Percentiles rank a stretch among this genome's conserved stretches.
Conservation (phyloP, 2,797 vertebrate species). For the Syncerus caffer region DNA sequence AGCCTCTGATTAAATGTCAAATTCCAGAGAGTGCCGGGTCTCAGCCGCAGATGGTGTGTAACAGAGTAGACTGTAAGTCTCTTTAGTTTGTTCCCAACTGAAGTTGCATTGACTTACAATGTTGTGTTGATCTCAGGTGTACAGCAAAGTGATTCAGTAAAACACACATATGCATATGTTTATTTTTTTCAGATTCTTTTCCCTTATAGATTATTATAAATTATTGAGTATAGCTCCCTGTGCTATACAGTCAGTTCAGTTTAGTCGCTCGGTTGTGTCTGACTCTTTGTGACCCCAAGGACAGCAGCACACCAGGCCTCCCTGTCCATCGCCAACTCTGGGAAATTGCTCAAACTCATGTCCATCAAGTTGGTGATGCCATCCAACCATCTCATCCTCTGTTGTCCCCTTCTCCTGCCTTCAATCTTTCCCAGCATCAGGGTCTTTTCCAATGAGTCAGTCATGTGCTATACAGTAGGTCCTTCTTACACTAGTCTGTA, state of each 20-base stretch:
- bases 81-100: neutral
- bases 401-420: no score
- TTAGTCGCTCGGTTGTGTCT: neutral
- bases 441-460: no score
- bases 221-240: neutral
- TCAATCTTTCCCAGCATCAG: no score
- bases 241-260: neutral
- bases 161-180: accelerated
- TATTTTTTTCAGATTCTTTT: neutral
- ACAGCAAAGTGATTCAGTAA: neutral
- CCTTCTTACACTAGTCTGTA: neutral
- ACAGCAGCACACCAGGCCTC: no score
- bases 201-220: neutral
- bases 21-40: neutral
- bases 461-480: neutral
- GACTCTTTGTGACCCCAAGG: no score
- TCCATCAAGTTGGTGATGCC: no score
- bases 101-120: neutral
- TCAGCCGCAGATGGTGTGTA: neutral
- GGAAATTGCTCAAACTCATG: no score
- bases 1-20: neutral
- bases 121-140: neutral
- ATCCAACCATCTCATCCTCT: no score
- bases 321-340: no score
- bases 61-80: neutral